A percentile compares a stretch with the other conserved stretches of the same genome.
phyloP scores from a whole-genome alignment of 1,140 invertebrate genomes.

The Trachymyrmex septentrionalis region DNA sequence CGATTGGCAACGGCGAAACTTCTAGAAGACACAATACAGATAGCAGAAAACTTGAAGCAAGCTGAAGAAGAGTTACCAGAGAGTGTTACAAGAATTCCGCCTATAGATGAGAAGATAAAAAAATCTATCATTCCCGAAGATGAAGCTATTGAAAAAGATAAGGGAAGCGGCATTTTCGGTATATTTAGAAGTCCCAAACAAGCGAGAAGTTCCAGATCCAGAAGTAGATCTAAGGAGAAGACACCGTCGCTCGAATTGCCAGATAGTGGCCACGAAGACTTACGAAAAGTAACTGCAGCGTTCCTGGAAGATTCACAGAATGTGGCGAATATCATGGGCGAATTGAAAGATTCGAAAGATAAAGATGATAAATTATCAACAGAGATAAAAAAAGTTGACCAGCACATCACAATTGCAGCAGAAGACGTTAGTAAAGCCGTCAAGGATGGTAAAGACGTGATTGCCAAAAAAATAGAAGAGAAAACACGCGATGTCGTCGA shows the following conservation, averaged over 20 bases:
- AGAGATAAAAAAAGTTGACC: neutral
- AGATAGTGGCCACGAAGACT: conserved; percentile 71
- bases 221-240: conserved; percentile 77
- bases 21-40: conserved; percentile 76
- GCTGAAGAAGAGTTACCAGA: conserved; percentile 10
- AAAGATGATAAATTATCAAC: neutral
- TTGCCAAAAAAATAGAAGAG: neutral
- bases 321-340: conserved; percentile 71
- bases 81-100: conserved; percentile 9
- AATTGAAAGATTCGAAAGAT: conserved; percentile 22
- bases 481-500: conserved; percentile 48
- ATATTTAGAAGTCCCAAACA: conserved; percentile 83
- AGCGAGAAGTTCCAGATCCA: conserved; percentile 76
- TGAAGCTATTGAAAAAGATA: conserved; percentile 73
- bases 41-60: conserved; percentile 52
- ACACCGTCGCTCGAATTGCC: conserved; percentile 75
- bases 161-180: conserved; percentile 76
- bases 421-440: conserved; percentile 18
- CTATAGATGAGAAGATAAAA: conserved; percentile 51
- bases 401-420: neutral
- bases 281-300: conserved; percentile 72
- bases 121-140: conserved; percentile 42
- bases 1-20: conserved; percentile 75
- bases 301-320: conserved; percentile 80
- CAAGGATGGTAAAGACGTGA: conserved; percentile 47